Percentiles rank a stretch among this genome's conserved stretches.
Evolutionary conservation across 1,140 invertebrate genomes (phyloP).

Genomic region (Rhagoletis pomonella): DNA sequence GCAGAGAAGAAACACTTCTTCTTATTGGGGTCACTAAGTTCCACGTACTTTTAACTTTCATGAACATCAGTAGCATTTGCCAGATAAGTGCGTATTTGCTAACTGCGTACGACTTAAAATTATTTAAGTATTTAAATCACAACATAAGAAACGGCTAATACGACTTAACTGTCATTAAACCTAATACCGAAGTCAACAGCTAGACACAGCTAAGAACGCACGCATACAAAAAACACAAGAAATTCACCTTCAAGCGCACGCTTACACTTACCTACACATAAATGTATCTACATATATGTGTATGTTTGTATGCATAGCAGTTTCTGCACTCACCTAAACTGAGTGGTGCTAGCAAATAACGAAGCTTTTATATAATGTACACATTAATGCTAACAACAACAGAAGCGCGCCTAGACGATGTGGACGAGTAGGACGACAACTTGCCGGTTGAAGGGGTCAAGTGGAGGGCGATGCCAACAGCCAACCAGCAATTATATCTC

Average conservation of each 20-base stretch:
- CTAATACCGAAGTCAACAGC: conserved; percentile 17
- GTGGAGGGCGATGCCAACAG: background rate
- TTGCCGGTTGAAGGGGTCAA: background rate
- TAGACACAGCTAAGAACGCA: no score
- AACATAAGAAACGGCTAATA: conserved; percentile 5
- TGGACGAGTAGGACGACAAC: background rate
- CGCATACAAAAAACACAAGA: background rate
- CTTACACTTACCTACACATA: background rate
- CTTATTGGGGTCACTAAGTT: no score
- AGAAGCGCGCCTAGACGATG: background rate
- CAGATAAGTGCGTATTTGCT: background rate
- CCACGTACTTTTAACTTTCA: no score
- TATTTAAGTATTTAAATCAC: conserved; percentile 24
- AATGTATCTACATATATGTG: background rate
- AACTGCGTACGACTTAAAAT: conserved; percentile 17
- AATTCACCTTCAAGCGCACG: background rate
- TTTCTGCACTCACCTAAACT: background rate
- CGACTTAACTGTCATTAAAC: conserved; percentile 36
- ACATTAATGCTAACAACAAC: background rate
- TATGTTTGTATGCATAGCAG: background rate
- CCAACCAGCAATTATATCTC: background rate
- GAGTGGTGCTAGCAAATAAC: background rate
- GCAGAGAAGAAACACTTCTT: no score
- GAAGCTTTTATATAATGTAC: background rate
- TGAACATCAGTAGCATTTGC: no score